phyloP scores from a whole-genome alignment of 2,797 vertebrate genomes.

The Anas capensis region DNA sequence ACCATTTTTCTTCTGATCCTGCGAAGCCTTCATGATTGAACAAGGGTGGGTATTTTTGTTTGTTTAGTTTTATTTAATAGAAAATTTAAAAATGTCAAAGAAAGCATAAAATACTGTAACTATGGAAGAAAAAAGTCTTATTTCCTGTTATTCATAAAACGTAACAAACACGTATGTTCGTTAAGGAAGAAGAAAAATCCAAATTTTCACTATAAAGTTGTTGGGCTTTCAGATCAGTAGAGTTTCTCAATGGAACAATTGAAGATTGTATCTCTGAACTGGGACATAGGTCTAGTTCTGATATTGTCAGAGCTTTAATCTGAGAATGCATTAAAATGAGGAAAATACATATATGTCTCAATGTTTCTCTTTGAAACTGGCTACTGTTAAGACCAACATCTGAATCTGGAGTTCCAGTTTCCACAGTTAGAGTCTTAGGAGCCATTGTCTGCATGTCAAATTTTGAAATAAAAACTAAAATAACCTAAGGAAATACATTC shows the following conservation, averaged over 20 bases:
- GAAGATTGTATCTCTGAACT: background rate
- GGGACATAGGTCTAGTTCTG: background rate
- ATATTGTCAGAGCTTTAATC: background rate
- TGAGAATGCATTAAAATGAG: background rate
- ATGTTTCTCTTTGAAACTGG: background rate
- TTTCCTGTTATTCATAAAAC: background rate
- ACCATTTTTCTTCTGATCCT: background rate
- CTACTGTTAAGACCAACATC: background rate
- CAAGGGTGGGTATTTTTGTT: too few species aligned
- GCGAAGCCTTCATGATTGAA: background rate
- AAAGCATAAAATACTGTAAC: background rate
- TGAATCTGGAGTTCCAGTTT: background rate
- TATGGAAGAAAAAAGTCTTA: background rate
- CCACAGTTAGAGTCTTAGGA: background rate
- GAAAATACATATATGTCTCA: fast-evolving
- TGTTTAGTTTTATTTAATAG: background rate
- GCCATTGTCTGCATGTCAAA: background rate
- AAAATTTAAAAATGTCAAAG: background rate
- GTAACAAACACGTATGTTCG: background rate
- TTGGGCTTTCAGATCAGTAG: background rate
- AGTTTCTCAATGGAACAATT: background rate
- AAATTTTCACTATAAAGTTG: background rate
- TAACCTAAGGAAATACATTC: background rate
- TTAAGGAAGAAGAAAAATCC: background rate
- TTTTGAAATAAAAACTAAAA: background rate